phyloP scores from a whole-genome alignment of 2,888 invertebrate species.

The Ophraella communa region DNA sequence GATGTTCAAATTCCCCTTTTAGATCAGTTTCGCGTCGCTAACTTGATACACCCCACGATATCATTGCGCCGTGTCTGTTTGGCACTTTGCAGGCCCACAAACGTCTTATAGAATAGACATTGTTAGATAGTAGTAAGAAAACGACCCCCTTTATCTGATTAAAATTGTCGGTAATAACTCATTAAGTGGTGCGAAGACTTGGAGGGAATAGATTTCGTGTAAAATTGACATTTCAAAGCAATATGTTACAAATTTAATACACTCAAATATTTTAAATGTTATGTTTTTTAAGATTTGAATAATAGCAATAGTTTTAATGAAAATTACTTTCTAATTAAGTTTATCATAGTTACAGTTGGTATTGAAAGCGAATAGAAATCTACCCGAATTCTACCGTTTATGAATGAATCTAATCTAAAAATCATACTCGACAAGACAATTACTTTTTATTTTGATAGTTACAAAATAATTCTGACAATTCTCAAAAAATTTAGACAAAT shows the following conservation, averaged over 20 bases:
- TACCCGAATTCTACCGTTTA: too few relatives aligned
- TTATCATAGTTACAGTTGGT: too few relatives aligned
- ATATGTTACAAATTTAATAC: not conserved
- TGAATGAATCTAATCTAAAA: too few relatives aligned
- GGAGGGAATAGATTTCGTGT: not conserved
- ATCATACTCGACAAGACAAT: too few relatives aligned
- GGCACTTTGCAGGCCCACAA: constrained; percentile 29
- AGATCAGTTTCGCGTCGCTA: constrained; percentile 45
- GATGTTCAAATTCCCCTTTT: constrained; percentile 36
- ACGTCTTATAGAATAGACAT: constrained; percentile 18
- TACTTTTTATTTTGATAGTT: too few relatives aligned
- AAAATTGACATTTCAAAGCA: not conserved
- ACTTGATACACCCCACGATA: constrained; percentile 35
- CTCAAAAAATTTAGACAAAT: too few relatives aligned
- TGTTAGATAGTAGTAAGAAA: constrained; percentile 13
- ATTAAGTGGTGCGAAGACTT: not conserved
- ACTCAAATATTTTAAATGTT: too few relatives aligned
- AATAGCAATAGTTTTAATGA: too few relatives aligned
- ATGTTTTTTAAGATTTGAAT: too few relatives aligned
- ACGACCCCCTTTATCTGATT: constrained; percentile 20
- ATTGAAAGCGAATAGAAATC: too few relatives aligned
- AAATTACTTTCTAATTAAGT: too few relatives aligned
- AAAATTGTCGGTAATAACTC: constrained; percentile 22
- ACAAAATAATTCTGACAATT: too few relatives aligned
- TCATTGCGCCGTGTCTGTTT: constrained; percentile 24